Percentiles rank a stretch among this genome's conserved stretches.
Conservation (phyloP, 1,140 invertebrate genomes). For the Helicoverpa zea region DNA sequence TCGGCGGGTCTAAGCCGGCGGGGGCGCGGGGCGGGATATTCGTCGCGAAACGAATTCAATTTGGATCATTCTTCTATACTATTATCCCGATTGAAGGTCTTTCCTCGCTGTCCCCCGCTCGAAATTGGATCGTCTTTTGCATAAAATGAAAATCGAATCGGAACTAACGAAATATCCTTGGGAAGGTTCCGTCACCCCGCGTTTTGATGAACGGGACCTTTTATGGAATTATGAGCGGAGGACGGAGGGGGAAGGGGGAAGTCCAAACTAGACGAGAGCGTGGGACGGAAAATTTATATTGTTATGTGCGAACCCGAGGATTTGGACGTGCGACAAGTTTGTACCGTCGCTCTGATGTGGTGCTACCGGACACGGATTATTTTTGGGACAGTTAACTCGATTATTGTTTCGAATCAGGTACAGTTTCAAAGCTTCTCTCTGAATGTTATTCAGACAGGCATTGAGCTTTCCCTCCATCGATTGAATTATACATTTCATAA, state of each 20-base stretch:
- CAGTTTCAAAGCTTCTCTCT: background rate
- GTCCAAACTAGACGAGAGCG: constrained; percentile 2
- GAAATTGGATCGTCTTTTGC: constrained; percentile 84
- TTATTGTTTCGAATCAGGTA: constrained; percentile 14
- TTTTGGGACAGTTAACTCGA: constrained; percentile 23
- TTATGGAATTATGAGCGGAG: constrained; percentile 49
- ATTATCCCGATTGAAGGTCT: constrained; percentile 80
- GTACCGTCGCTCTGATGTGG: constrained; percentile 10
- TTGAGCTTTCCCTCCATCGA: background rate
- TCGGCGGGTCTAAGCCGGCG: constrained; percentile 61
- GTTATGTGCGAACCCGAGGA: constrained; percentile 39
- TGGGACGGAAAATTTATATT: constrained; percentile 48
- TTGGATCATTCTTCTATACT: constrained; percentile 83
- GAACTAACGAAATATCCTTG: constrained; percentile 79
- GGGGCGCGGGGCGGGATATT: constrained; percentile 53
- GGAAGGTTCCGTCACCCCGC: constrained; percentile 43
- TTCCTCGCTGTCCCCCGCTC: constrained; percentile 59
- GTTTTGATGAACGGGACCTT: constrained; percentile 48
- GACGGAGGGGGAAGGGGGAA: background rate
- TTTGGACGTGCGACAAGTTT: constrained; percentile 25
- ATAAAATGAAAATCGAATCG: constrained; percentile 84
- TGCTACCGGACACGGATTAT: constrained; percentile 21
- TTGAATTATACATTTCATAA: background rate
- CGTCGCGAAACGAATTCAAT: constrained; percentile 78
- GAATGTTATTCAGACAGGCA: background rate